Evolutionary conservation across 2,888 invertebrate genomes (phyloP).

Genomic region (Drosophila putrida): DNA sequence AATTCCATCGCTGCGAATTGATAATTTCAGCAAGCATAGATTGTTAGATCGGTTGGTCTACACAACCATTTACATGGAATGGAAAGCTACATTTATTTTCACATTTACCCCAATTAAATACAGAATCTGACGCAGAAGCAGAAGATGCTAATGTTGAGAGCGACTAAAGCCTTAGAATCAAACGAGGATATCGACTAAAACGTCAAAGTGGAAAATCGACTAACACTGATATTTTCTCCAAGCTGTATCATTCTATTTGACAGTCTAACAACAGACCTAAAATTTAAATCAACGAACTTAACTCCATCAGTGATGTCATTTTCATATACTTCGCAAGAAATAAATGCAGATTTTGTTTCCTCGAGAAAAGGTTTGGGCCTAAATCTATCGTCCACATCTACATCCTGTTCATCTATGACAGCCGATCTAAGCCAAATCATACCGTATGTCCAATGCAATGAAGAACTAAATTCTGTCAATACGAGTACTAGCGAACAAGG

Average conservation of each 20-base stretch:
- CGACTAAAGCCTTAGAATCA: not conserved
- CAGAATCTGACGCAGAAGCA: not conserved
- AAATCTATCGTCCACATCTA: not conserved
- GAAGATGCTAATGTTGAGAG: not conserved
- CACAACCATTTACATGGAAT: conserved; percentile 3
- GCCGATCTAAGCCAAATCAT: conserved; percentile 2
- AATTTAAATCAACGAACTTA: not conserved
- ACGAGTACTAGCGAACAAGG: not conserved
- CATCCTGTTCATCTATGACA: conserved; percentile 12
- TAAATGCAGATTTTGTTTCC: conserved; percentile 4
- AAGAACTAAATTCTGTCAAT: not conserved
- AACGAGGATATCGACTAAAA: not conserved
- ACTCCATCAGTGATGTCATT: conserved; percentile 41
- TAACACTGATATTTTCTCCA: not conserved
- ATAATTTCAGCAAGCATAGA: not conserved
- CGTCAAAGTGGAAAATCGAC: conserved; percentile 1
- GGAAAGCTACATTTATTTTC: not conserved
- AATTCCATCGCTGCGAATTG: conserved; percentile 23
- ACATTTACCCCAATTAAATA: not conserved
- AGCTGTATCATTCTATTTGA: no score
- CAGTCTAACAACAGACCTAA: not conserved
- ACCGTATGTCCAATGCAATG: conserved; percentile 7
- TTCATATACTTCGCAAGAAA: conserved; percentile 29
- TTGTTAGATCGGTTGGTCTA: not conserved
- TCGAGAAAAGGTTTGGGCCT: not conserved